phyloP scores from a whole-genome alignment of 2,888 invertebrate genomes.

The Smittia aterrima region DNA sequence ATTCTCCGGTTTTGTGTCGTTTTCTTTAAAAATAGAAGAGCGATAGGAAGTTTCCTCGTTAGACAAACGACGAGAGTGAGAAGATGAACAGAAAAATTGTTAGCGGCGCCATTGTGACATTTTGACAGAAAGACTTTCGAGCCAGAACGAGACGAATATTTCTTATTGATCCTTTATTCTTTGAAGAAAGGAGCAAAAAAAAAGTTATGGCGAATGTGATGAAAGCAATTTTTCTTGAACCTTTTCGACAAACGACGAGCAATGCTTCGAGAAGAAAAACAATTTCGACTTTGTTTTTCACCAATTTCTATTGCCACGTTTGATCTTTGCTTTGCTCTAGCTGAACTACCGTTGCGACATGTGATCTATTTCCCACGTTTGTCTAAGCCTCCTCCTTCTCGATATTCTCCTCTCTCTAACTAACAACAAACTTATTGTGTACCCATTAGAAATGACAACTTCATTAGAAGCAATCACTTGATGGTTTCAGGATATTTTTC shows the following conservation, averaged over 20 bases:
- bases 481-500: too few species aligned
- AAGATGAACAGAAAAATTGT: constrained; percentile 2
- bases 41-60: not conserved
- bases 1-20: not conserved
- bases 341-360: not conserved
- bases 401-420: not conserved
- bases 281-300: too few species aligned
- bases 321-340: too few species aligned
- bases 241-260: too few species aligned
- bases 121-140: constrained; percentile 27
- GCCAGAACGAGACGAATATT: not conserved
- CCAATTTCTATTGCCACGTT: too few species aligned
- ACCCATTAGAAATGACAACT: not conserved
- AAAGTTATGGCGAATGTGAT: not conserved
- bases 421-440: not conserved
- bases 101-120: constrained; percentile 37
- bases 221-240: not conserved
- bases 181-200: not conserved
- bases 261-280: too few species aligned
- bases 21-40: not conserved
- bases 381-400: not conserved
- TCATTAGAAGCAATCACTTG: not conserved
- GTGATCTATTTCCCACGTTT: not conserved
- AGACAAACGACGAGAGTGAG: not conserved
- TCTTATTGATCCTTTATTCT: constrained; percentile 23